Base-by-base conservation (phyloP, 2,113 vertebrate species). In the Haemorhous mexicanus region DNA sequence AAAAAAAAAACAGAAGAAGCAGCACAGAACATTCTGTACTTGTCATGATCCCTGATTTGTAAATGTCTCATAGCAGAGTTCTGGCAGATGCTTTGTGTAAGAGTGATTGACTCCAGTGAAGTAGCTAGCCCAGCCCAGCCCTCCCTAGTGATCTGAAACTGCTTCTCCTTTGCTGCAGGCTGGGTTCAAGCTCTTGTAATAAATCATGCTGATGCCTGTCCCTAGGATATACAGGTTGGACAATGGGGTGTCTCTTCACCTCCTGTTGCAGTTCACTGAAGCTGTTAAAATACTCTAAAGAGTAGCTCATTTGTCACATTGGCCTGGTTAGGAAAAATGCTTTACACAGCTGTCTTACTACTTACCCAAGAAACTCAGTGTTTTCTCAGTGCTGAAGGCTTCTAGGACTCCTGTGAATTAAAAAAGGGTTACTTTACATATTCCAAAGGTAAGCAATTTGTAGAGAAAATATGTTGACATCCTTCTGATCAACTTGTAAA, bases 1-100 rank as follows among this genome's bases (percentile, higher is more conserved):
- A 1, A 86, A 87, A 87, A 94, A 80, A 10, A 56, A 33, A 1
- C 62, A 90, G 53, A 79, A 91, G 69, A 7, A 43, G 35, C 41
- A 84, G 47, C 72, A 75, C 26, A 56, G 94, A 95, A 94, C 75
- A 56, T 88, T 95, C 55, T 90, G 85, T 94, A 74, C 84, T 88
- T 96, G 63, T 88, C 67, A 74, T 73, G 67, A 90, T 90, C 82
- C 5, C 6, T 4, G 19, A 69, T 91, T 89, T 92, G 82, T 89
- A 82, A 95, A 78, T 90, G 87, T 94, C 91, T 96, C 1, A 0
- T 85, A 74, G 41, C 79, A 84, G 66, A 87, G 85, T 86, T 78
- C 50, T 94, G 94, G 74, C 93, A 97, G 85, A 96, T 80, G 85
- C 91, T 97, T 96, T 93, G 67, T 90, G 82, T 86, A 88, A 95